These are phyloP conservation scores for Lagorchestes hirsutus DNA, from an alignment of 2,797 vertebrate species.

Conservation along the genomic window DNA sequence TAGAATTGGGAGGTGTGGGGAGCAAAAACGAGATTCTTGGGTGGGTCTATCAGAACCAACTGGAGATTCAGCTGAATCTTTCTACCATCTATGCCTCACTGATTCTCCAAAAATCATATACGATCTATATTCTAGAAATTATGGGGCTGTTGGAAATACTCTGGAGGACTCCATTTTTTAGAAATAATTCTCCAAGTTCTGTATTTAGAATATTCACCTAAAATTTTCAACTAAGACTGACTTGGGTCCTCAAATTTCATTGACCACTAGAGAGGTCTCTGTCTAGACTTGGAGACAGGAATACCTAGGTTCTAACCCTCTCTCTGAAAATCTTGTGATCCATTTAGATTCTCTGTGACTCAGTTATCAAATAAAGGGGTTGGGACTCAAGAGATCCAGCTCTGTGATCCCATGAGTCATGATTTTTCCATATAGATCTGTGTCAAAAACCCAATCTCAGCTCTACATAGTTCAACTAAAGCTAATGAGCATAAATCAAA, in stretches of 20 bases:
- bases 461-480: not conserved
- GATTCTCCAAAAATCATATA: not conserved
- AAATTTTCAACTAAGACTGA: not conserved
- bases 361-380: not conserved
- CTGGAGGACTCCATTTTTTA: not conserved
- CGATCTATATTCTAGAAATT: not conserved
- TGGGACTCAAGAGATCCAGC: not conserved
- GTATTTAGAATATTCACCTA: not conserved
- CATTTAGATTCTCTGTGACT: not conserved
- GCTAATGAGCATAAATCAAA: not conserved
- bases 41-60: constrained; percentile 60
- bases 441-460: not conserved
- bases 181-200: not conserved
- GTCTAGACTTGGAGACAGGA: not conserved
- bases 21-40: constrained; percentile 38
- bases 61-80: not conserved
- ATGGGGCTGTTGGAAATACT: not conserved
- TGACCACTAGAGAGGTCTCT: not conserved
- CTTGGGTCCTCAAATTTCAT: not conserved
- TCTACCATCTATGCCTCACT: not conserved
- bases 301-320: not conserved
- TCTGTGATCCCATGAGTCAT: not conserved
- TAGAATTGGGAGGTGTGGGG: not conserved
- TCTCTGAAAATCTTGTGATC: not conserved
- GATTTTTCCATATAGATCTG: not conserved